These are phyloP conservation scores for Lathronympha strigana DNA, from an alignment of 2,888 invertebrate species.

Conservation along the genomic window DNA sequence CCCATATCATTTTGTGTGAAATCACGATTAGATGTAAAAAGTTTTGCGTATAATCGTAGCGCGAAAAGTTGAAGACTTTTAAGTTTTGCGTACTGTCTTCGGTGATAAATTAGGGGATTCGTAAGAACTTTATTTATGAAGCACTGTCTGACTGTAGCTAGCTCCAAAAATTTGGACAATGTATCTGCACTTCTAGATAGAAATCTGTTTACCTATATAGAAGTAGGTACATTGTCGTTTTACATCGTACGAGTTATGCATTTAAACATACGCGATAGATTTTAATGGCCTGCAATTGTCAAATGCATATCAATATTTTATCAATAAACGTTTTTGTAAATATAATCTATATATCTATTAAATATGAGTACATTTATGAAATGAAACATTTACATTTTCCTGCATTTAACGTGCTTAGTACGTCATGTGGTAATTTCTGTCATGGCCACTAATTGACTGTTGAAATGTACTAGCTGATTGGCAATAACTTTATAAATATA, in stretches of 20 bases:
- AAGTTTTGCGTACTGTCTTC: slow-evolving; percentile 10
- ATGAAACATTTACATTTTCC: slow-evolving; percentile 60
- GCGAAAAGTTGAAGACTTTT: slow-evolving; percentile 43
- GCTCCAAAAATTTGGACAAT: slow-evolving; percentile 31
- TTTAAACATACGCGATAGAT: slow-evolving; percentile 54
- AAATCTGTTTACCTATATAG: neutral
- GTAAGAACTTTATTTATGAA: slow-evolving; percentile 37
- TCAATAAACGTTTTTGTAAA: slow-evolving; percentile 69
- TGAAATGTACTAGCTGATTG: slow-evolving; percentile 69
- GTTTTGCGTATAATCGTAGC: slow-evolving; percentile 44
- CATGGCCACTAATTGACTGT: slow-evolving; percentile 59
- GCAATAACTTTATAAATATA: slow-evolving; percentile 70
- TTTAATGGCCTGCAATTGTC: slow-evolving; percentile 67
- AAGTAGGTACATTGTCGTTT: neutral
- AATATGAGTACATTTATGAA: slow-evolving; percentile 54
- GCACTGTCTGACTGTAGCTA: slow-evolving; percentile 43
- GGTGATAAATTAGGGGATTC: slow-evolving; percentile 20
- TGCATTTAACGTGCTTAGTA: slow-evolving; percentile 64
- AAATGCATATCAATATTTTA: slow-evolving; percentile 76
- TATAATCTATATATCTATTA: slow-evolving; percentile 63
- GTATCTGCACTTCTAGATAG: neutral
- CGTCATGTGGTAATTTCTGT: slow-evolving; percentile 55
- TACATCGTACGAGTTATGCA: slow-evolving; percentile 48
- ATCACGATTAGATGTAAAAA: slow-evolving; percentile 30
- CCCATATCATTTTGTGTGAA: slow-evolving; percentile 61